Percentiles rank a stretch among this genome's conserved stretches.
Evolutionary conservation across 2,113 vertebrate species (phyloP).

Genomic region (Limnothrissa miodon): DNA sequence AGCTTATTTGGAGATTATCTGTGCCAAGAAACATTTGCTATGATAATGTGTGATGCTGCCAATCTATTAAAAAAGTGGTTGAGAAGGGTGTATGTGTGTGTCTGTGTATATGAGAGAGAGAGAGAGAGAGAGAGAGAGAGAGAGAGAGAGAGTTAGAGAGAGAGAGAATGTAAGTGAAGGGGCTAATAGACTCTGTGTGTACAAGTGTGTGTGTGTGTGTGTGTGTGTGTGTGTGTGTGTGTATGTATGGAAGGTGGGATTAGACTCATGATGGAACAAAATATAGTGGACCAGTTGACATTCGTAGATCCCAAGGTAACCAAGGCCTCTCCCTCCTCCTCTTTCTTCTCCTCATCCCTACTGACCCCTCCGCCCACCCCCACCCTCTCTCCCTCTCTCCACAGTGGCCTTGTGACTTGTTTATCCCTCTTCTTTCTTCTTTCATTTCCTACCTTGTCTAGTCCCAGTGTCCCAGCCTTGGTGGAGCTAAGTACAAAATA

Average conservation of each 20-base stretch:
- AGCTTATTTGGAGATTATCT: not conserved
- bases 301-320: not conserved
- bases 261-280: not conserved
- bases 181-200: not conserved
- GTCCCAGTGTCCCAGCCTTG: slow-evolving; percentile 54
- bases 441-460: not conserved
- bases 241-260: not conserved
- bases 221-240: not conserved
- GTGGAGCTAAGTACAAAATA: slow-evolving; percentile 50
- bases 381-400: not conserved
- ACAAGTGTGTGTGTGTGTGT: not conserved
- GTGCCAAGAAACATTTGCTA: not conserved
- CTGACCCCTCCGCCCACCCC: not conserved
- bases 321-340: slow-evolving; percentile 1
- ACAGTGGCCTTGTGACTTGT: not conserved
- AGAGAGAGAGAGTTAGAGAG: not conserved
- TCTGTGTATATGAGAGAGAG: not conserved
- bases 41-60: not conserved
- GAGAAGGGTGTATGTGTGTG: not conserved
- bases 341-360: not conserved
- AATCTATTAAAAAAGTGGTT: not conserved
- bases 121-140: not conserved
- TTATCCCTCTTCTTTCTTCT: not conserved
- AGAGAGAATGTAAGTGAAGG: not conserved
- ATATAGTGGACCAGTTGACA: not conserved